Percentiles rank a stretch among this genome's conserved stretches.
These are phyloP conservation scores for Callyntrura sp. DNA, from an alignment of 2,888 invertebrate genomes.

Conservation along the genomic window DNA sequence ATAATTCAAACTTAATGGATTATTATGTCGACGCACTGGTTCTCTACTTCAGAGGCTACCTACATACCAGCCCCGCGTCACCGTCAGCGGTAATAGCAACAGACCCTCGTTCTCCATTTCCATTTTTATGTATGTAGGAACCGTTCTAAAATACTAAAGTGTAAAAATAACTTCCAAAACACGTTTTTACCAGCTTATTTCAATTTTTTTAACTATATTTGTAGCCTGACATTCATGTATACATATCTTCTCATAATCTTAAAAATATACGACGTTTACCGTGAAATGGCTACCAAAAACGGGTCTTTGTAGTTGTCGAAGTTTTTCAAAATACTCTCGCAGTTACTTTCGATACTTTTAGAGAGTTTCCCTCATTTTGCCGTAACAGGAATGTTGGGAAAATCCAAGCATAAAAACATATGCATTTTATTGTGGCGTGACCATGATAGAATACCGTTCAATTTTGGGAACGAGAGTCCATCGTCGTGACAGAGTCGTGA, in stretches of 20 bases:
- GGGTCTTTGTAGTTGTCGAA: not conserved
- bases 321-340: too few relatives aligned
- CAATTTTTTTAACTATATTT: too few relatives aligned
- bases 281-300: not conserved
- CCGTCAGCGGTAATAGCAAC: not conserved
- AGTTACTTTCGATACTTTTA: too few relatives aligned
- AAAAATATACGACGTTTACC: too few relatives aligned
- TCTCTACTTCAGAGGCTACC: not conserved
- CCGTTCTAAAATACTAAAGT: not conserved
- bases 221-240: too few relatives aligned
- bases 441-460: not conserved
- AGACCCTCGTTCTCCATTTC: not conserved
- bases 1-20: slow-evolving; percentile 71
- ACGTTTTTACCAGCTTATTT: not conserved
- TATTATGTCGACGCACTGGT: slow-evolving; percentile 47
- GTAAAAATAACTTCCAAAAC: slow-evolving; percentile 17
- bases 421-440: not conserved
- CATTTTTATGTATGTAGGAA: not conserved
- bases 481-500: not conserved
- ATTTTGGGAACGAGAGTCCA: not conserved
- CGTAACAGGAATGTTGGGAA: slow-evolving; percentile 17
- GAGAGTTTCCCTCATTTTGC: not conserved
- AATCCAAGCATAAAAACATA: not conserved
- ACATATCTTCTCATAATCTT: not conserved
- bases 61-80: not conserved